phyloP scores from a whole-genome alignment of 2,113 vertebrate genomes.

The Lepus timidus region DNA sequence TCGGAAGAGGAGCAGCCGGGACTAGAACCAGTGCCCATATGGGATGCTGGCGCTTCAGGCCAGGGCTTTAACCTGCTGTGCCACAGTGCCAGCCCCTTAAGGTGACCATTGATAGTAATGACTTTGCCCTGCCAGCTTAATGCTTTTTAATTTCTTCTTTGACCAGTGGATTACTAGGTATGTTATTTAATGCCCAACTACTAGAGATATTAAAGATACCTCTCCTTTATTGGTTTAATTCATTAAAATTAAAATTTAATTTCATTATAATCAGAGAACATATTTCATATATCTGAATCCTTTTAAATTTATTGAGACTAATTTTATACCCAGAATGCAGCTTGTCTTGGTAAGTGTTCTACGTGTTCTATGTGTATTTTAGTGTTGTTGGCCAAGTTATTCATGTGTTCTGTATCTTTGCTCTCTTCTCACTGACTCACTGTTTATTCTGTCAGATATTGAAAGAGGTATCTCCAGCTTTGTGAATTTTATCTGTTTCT shows the following conservation, averaged over 20 bases:
- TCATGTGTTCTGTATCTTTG: background rate
- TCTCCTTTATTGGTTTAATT: background rate
- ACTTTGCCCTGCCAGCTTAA: too few species aligned
- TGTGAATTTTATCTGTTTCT: background rate
- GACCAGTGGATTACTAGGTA: background rate
- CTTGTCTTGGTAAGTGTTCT: background rate
- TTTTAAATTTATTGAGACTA: constrained; percentile 35
- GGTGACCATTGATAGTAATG: too few species aligned
- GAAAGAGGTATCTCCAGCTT: background rate
- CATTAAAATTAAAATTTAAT: background rate
- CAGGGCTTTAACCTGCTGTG: too few species aligned
- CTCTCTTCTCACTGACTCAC: background rate
- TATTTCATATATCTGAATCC: background rate
- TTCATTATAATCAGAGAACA: background rate
- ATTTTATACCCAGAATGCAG: background rate
- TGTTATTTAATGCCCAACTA: background rate
- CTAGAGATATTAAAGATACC: background rate
- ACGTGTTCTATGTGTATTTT: background rate
- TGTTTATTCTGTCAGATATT: background rate
- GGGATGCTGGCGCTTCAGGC: too few species aligned
- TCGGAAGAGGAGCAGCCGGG: too few species aligned
- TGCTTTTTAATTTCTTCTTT: background rate
- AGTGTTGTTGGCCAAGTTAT: background rate
- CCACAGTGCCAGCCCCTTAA: too few species aligned
- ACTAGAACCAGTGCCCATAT: too few species aligned